phyloP scores from a whole-genome alignment of 2,113 vertebrate species.

The Saimiri boliviensis region DNA sequence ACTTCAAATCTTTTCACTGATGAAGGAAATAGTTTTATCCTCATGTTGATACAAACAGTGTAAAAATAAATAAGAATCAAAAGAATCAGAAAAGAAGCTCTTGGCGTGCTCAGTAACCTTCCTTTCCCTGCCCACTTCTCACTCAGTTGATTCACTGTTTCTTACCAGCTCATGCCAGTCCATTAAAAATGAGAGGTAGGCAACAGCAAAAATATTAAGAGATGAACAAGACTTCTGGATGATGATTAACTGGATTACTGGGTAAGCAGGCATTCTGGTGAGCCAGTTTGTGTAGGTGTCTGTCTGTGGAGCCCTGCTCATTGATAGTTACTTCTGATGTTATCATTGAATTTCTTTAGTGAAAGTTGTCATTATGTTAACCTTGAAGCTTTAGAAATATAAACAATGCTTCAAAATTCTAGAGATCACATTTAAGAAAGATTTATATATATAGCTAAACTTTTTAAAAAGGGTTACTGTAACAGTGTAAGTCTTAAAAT shows the following conservation, averaged over 20 bases:
- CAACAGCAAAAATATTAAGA: neutral
- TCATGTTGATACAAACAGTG: neutral
- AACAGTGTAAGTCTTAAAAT: neutral
- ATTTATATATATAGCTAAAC: neutral
- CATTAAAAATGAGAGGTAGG: neutral
- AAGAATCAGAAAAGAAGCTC: neutral
- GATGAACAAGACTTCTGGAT: neutral
- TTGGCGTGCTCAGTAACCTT: neutral
- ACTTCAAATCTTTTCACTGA: neutral
- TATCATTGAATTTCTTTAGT: neutral
- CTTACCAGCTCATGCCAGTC: neutral
- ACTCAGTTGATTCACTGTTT: neutral
- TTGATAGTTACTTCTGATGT: neutral
- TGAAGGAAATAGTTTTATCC: neutral
- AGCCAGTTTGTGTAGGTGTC: neutral
- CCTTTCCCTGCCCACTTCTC: neutral
- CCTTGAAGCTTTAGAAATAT: neutral
- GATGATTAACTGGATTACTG: neutral
- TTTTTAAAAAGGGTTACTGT: neutral
- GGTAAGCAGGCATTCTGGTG: neutral
- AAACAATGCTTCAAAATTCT: neutral
- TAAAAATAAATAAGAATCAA: neutral
- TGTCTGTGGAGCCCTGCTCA: neutral
- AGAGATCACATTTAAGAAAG: neutral
- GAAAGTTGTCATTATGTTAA: neutral